Evolutionary conservation across 2,888 invertebrate genomes (phyloP).

Genomic region (Philhelius pedissequus): DNA sequence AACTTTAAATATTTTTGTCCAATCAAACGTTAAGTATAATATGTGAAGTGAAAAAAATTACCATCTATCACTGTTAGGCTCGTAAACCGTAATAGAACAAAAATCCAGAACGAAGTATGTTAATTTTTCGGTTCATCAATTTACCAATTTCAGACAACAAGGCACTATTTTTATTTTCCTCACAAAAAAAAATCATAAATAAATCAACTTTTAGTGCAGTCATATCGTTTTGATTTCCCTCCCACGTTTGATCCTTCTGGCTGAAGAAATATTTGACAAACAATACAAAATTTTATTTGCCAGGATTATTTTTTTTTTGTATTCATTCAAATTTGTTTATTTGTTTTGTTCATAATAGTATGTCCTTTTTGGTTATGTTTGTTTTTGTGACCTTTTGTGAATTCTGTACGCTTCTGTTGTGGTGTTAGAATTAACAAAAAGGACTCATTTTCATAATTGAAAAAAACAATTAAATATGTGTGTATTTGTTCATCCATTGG

Average conservation of each 20-base stretch:
- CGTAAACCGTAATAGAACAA: not conserved
- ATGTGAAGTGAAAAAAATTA: not conserved
- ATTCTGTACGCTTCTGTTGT: not conserved
- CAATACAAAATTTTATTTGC: not conserved
- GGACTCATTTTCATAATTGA: conserved; percentile 64
- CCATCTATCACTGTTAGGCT: not conserved
- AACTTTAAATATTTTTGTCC: not conserved
- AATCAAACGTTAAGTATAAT: not conserved
- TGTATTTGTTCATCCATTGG: conserved; percentile 37
- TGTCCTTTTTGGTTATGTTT: not conserved
- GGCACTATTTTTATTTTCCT: not conserved
- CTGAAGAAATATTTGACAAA: not conserved
- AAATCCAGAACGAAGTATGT: not conserved
- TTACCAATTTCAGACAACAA: not conserved
- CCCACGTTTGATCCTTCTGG: not conserved
- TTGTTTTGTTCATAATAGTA: not conserved
- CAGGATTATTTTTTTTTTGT: not conserved
- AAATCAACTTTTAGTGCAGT: conserved; percentile 59
- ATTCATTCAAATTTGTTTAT: not conserved
- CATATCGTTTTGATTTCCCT: conserved; percentile 40
- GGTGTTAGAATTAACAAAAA: conserved; percentile 35
- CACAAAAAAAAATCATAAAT: conserved; percentile 23
- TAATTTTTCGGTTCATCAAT: conserved; percentile 14
- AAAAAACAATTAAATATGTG: conserved; percentile 58
- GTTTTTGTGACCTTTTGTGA: not conserved